Conservation (phyloP, 1,140 invertebrate species). For the Drosophila oshimai region DNA sequence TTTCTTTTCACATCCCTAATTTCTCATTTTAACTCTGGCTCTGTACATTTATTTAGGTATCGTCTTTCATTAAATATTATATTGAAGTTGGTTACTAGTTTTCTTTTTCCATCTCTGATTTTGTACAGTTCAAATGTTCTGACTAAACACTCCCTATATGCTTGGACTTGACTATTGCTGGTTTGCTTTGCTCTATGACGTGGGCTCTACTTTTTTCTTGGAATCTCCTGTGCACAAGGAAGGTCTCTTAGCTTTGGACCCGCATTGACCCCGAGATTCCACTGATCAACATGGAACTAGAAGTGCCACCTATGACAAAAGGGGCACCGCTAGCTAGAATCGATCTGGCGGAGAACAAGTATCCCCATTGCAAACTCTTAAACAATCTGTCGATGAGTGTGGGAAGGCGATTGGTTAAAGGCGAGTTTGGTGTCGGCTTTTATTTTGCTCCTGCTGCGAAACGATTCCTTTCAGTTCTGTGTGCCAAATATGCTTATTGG, state of each 20-base stretch:
- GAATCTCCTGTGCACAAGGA: constrained; percentile 5
- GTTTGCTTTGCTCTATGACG: background rate
- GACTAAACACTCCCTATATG: constrained; percentile 7
- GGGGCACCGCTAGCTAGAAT: background rate
- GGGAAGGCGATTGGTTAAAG: constrained; percentile 24
- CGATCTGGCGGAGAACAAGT: background rate
- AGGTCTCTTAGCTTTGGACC: background rate
- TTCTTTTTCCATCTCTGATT: constrained; percentile 23
- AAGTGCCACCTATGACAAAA: background rate
- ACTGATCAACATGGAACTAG: constrained; percentile 9
- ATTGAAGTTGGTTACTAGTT: constrained; percentile 30
- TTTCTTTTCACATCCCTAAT: constrained; percentile 3
- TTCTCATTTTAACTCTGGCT: background rate
- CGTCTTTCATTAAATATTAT: constrained; percentile 34
- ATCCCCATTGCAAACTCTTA: background rate
- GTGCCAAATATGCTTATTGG: constrained; percentile 23
- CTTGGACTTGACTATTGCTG: constrained; percentile 29
- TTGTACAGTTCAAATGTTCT: constrained; percentile 38
- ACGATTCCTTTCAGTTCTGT: constrained; percentile 29
- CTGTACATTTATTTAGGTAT: constrained; percentile 25
- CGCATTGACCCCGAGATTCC: constrained; percentile 15
- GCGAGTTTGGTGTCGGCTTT: constrained; percentile 30
- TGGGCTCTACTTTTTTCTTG: no score
- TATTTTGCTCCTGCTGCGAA: constrained; percentile 19
- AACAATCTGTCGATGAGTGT: background rate